These are phyloP conservation scores for Promerops cafer DNA, from an alignment of 2,113 vertebrate genomes.

Conservation along the genomic window DNA sequence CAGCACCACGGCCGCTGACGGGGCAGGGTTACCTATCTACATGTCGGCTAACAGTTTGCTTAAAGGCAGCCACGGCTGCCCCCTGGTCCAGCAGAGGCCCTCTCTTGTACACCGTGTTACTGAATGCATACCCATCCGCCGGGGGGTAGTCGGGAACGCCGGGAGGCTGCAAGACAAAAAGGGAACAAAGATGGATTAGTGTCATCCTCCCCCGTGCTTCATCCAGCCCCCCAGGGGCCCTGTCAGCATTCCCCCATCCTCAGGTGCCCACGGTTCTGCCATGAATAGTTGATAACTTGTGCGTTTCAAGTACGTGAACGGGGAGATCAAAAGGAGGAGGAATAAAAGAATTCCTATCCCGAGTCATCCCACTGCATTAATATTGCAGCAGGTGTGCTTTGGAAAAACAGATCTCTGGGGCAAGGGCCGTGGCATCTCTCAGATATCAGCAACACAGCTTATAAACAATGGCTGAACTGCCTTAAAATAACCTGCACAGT, in stretches of 20 bases:
- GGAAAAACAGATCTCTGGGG: not conserved
- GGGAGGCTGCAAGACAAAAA: slow-evolving; percentile 70
- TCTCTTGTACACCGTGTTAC: slow-evolving; percentile 70
- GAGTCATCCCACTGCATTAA: not conserved
- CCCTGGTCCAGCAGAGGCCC: slow-evolving; percentile 81
- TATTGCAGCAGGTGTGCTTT: not conserved
- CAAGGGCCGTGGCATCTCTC: not conserved
- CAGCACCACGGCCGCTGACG: not conserved
- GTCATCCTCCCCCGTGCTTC: not conserved
- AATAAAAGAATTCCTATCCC: not conserved
- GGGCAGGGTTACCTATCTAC: slow-evolving; percentile 83
- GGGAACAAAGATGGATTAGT: slow-evolving; percentile 6
- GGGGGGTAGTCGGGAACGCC: slow-evolving; percentile 69
- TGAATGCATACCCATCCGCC: slow-evolving; percentile 77
- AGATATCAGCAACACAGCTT: not conserved
- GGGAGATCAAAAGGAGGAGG: slow-evolving; percentile 4
- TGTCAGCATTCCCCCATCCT: not conserved
- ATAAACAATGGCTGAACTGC: not conserved
- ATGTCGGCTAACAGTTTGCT: slow-evolving; percentile 79
- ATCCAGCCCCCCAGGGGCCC: not conserved
- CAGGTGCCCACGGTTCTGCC: not conserved
- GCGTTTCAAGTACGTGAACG: not conserved
- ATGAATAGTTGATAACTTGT: slow-evolving; percentile 18
- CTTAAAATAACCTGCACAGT: not conserved
- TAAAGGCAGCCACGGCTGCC: slow-evolving; percentile 76